A percentile compares a stretch with the other conserved stretches of the same genome.
phyloP scores from a whole-genome alignment of 2,888 invertebrate species.

The Caenorhabditis zanzibari region DNA sequence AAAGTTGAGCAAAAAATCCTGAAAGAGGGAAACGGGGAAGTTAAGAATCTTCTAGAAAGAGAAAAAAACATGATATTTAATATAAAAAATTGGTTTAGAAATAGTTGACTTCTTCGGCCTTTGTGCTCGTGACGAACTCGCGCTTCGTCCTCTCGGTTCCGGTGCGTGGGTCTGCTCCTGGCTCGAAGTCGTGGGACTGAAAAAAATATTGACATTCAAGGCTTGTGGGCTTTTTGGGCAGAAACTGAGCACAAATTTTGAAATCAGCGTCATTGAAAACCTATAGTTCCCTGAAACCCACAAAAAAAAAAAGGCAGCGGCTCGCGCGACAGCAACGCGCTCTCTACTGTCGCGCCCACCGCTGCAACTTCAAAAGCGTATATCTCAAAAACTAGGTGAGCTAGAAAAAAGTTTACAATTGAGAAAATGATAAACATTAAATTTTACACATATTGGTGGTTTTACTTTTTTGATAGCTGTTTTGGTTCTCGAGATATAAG shows the following conservation, averaged over 20 bases:
- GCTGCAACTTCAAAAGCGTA: too few species aligned
- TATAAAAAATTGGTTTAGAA: constrained; percentile 63
- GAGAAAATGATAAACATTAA: too few species aligned
- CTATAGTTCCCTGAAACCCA: too few species aligned
- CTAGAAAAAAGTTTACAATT: too few species aligned
- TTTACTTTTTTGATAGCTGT: too few species aligned
- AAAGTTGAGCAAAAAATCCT: not conserved
- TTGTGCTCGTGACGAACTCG: constrained; percentile 75
- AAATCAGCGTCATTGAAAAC: too few species aligned
- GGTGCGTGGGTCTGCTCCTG: constrained; percentile 73
- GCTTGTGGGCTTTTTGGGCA: not conserved
- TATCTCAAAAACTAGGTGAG: too few species aligned
- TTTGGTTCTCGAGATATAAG: too few species aligned
- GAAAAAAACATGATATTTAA: not conserved
- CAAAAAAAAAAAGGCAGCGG: too few species aligned
- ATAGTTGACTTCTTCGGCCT: constrained; percentile 76
- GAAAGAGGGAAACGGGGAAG: constrained; percentile 1
- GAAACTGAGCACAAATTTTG: constrained; percentile 4
- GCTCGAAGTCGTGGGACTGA: constrained; percentile 77
- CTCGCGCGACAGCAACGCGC: too few species aligned
- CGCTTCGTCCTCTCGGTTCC: constrained; percentile 73
- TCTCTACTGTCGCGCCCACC: too few species aligned
- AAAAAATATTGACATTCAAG: constrained; percentile 22
- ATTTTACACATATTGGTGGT: too few species aligned
- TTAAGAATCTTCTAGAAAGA: not conserved